phyloP scores from a whole-genome alignment of 2,888 invertebrate species.

The Mythimna impura region DNA sequence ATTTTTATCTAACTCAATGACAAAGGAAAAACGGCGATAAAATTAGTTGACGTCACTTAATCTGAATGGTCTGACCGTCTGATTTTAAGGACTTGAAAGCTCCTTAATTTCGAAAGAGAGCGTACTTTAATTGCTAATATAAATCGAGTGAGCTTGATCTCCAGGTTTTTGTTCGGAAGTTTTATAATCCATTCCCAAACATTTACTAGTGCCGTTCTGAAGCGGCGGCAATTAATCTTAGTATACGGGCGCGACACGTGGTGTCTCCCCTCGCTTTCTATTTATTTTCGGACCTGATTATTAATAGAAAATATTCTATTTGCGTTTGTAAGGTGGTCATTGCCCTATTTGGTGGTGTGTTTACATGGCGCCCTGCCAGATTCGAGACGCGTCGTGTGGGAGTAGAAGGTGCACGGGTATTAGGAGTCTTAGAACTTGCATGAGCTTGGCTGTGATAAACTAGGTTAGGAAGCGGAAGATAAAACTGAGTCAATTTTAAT shows the following conservation, averaged over 20 bases:
- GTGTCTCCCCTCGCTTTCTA: conserved; percentile 79
- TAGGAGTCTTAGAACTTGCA: conserved; percentile 61
- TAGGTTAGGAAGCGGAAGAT: conserved; percentile 46
- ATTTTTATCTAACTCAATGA: conserved; percentile 51
- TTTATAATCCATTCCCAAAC: conserved; percentile 56
- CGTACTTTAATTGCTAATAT: conserved; percentile 35
- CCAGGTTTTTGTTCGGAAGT: conserved; percentile 43
- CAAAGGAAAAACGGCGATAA: conserved; percentile 42
- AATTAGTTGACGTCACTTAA: conserved; percentile 36
- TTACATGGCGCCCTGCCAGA: conserved; percentile 86
- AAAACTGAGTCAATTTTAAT: conserved; percentile 40
- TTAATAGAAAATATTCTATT: conserved; percentile 86
- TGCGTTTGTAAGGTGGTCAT: conserved; percentile 84
- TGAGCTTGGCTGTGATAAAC: conserved; percentile 42
- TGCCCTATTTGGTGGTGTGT: conserved; percentile 89
- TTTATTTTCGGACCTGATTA: conserved; percentile 84
- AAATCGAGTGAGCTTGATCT: conserved; percentile 32
- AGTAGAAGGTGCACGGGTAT: conserved; percentile 54
- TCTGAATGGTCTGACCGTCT: conserved; percentile 21
- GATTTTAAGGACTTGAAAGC: conserved; percentile 24
- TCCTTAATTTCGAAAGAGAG: conserved; percentile 16
- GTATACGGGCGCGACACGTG: conserved; percentile 80
- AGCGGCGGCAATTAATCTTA: conserved; percentile 79
- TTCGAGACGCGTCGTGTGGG: conserved; percentile 69
- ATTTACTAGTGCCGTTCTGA: conserved; percentile 45